These are phyloP conservation scores for Eustalomyia histrio DNA, from an alignment of 2,888 invertebrate species.

Conservation along the genomic window DNA sequence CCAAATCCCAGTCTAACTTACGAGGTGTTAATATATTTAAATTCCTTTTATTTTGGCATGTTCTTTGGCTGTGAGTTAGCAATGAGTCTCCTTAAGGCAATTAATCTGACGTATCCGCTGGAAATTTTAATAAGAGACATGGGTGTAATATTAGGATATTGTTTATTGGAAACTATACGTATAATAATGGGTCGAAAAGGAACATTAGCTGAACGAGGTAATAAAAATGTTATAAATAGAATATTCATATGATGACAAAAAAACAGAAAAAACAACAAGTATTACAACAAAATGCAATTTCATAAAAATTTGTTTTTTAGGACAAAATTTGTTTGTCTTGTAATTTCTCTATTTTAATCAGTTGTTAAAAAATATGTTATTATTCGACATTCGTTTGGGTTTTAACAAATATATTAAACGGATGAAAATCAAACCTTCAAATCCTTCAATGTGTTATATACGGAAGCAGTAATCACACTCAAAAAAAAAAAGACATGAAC, in stretches of 20 bases:
- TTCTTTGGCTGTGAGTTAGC: constrained; percentile 90
- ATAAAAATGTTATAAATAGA: constrained; percentile 37
- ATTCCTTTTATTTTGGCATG: constrained; percentile 92
- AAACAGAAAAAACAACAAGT: too few relatives aligned
- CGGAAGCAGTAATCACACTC: too few relatives aligned
- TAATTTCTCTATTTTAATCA: too few relatives aligned
- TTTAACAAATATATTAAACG: too few relatives aligned
- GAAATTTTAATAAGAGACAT: constrained; percentile 89
- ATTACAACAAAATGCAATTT: too few relatives aligned
- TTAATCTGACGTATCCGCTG: constrained; percentile 88
- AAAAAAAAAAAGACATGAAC: too few relatives aligned
- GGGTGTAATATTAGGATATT: constrained; percentile 87
- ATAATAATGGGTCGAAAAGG: constrained; percentile 92
- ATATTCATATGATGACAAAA: background rate
- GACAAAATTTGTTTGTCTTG: too few relatives aligned
- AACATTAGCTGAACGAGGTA: constrained; percentile 77
- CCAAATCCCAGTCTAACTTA: constrained; percentile 90
- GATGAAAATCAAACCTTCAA: too few relatives aligned
- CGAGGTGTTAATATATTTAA: constrained; percentile 90
- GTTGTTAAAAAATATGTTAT: too few relatives aligned
- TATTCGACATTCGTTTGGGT: too few relatives aligned
- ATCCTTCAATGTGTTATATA: too few relatives aligned
- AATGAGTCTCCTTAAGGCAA: constrained; percentile 89
- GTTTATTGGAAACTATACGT: constrained; percentile 89
- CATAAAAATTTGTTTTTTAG: too few relatives aligned